Conservation (phyloP, 2,797 vertebrate genomes). For the Morus bassanus region DNA sequence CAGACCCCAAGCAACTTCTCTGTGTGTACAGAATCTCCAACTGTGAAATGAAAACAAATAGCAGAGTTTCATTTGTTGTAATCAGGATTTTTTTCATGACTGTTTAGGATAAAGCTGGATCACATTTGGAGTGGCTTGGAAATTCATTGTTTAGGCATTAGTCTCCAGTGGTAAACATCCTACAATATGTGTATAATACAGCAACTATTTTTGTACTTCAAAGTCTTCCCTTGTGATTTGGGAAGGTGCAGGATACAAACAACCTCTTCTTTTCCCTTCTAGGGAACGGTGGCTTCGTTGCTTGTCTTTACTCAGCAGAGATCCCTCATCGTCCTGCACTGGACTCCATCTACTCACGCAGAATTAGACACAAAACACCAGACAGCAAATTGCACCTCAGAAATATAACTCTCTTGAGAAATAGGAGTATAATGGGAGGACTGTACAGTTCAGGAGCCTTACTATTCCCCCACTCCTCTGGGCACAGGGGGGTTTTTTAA, state of each 20-base stretch:
- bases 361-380: background rate
- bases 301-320: background rate
- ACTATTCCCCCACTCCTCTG: background rate
- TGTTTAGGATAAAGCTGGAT: slow-evolving; percentile 61
- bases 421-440: background rate
- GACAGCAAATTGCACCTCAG: background rate
- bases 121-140: slow-evolving; percentile 48
- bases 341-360: accelerated
- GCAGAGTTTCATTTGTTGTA: slow-evolving; percentile 38
- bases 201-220: slow-evolving; percentile 63
- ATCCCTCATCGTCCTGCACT: background rate
- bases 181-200: slow-evolving; percentile 47
- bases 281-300: background rate
- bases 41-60: slow-evolving; percentile 66
- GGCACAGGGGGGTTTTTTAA: background rate
- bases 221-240: slow-evolving; percentile 26
- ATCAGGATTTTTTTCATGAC: slow-evolving; percentile 27
- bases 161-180: slow-evolving; percentile 57
- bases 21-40: slow-evolving; percentile 57
- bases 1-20: slow-evolving; percentile 55
- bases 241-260: slow-evolving; percentile 48
- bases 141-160: slow-evolving; percentile 52
- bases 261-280: background rate
- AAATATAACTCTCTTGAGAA: background rate
- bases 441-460: background rate